phyloP scores from a whole-genome alignment of 2,113 vertebrate genomes.

The Ptilorrhoa leucosticta region DNA sequence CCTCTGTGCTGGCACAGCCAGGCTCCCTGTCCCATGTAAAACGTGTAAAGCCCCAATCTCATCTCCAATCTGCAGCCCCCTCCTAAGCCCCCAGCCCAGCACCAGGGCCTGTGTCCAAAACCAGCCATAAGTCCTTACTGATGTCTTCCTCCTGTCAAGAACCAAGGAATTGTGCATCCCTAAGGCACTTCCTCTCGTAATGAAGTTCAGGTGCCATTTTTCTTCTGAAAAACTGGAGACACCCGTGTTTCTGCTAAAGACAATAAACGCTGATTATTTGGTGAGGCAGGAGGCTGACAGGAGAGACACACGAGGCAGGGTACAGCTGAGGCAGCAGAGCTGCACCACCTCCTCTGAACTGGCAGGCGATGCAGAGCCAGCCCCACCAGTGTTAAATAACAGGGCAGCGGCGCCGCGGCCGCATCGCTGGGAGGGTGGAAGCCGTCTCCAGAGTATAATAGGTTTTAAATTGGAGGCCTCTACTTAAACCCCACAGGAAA shows the following conservation, averaged over 20 bases:
- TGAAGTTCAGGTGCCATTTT: not conserved
- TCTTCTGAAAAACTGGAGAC: not conserved
- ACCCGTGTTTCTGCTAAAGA: not conserved
- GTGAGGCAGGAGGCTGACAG: not conserved
- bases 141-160: not conserved
- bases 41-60: fast-evolving
- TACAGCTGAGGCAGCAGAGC: not conserved
- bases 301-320: not conserved
- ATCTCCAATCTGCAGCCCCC: fast-evolving
- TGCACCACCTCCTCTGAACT: not conserved
- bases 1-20: not conserved
- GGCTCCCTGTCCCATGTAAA: fast-evolving
- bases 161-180: no score
- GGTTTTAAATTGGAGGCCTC: slow-evolving; percentile 73
- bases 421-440: not conserved
- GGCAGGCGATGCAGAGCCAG: slow-evolving; percentile 29
- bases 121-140: fast-evolving
- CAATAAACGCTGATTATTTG: not conserved
- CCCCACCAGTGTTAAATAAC: slow-evolving; percentile 47
- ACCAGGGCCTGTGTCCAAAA: fast-evolving
- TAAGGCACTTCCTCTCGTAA: fast-evolving
- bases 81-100: not conserved
- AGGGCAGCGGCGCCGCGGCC: slow-evolving; percentile 39
- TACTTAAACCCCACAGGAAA: slow-evolving; percentile 71
- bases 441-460: slow-evolving; percentile 53